Base-by-base conservation (phyloP, 2,113 vertebrate species). In the Tachuris rubrigastra region DNA sequence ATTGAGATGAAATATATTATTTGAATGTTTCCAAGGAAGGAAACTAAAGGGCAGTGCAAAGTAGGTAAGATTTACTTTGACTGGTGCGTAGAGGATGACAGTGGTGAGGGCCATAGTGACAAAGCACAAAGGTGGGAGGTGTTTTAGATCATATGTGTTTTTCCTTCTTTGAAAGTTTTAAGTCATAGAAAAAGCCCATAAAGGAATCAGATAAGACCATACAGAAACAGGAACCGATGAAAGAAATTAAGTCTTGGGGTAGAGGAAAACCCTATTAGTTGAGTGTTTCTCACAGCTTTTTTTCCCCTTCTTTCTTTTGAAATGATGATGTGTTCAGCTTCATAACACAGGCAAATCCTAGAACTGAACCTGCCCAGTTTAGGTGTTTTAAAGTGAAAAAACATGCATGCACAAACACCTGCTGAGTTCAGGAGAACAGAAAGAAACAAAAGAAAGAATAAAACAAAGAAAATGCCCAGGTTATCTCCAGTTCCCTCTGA, bases 81-180 rank as follows among this genome's bases (percentile, higher is more conserved):
- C n/a, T 87, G 67, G 24, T 73, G 33, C 56, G 37, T 16, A 50
- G 62, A 77, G 46, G 22, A 69, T 80, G 52, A 63, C 20, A 46
- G n/a, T 9, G 35, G 24, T 39, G 49, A 92, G 47, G 17, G 72
- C 65, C 56, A 68, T 24, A 63, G 37, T 95, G 85, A 96, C 92
- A 92, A 94, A 85, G 72, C 79, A 96, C 90, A 89, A 93, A 81
- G 50, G 82, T 71, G 55, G 65, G 68, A 90, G 68, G 73, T 0
- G 0, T 62, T 93, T 68, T 60, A 94, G 23, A 67, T 53, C 44
- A 42, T 30, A 8, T 28, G 60, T 50, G 82, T 73, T 84, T 95
- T 96, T 93, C 52, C 44, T 83, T 78, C 65, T 78, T 47, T 62
- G 63, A 87, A 95, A 88, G 47, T 87, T 90, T 90, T 77, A 80